Conservation (phyloP, 2,113 vertebrate genomes). For the Dermatemys mawii region DNA sequence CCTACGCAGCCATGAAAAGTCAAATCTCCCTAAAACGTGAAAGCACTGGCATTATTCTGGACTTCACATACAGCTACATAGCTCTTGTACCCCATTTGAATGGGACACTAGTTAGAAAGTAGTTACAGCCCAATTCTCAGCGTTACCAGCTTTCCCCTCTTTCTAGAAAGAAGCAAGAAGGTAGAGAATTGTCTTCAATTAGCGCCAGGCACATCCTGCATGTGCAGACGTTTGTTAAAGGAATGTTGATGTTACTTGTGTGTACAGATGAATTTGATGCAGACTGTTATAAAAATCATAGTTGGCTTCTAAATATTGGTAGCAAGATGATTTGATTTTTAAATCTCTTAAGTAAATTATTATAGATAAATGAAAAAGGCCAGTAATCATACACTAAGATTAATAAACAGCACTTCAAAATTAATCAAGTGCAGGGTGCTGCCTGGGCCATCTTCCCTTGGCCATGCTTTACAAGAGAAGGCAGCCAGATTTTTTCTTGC, state of each 20-base stretch:
- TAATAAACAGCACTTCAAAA: conserved; percentile 87
- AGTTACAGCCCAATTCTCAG: conserved; percentile 84
- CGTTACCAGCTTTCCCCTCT: conserved; percentile 78
- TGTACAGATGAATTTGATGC: conserved; percentile 80
- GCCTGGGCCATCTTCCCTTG: conserved; percentile 78
- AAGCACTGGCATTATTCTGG: conserved; percentile 64
- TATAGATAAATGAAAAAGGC: conserved; percentile 87
- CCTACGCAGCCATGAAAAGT: conserved; percentile 60
- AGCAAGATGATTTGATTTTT: conserved; percentile 86
- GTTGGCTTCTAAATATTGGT: conserved; percentile 88
- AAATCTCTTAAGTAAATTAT: conserved; percentile 87
- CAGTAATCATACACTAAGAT: conserved; percentile 87
- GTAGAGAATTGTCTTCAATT: conserved; percentile 82
- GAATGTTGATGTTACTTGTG: conserved; percentile 79
- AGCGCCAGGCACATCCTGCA: conserved; percentile 81
- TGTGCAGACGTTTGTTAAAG: conserved; percentile 81
- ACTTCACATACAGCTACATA: conserved; percentile 72
- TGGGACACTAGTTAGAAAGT: conserved; percentile 82
- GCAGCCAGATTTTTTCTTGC: conserved; percentile 86
- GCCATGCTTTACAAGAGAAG: conserved; percentile 84
- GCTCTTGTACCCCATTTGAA: conserved; percentile 76
- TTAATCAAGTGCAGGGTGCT: conserved; percentile 81
- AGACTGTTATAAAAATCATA: conserved; percentile 83
- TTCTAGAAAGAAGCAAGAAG: conserved; percentile 83
- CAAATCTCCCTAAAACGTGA: conserved; percentile 66